Conservation (phyloP, 2,888 invertebrate genomes). For the Lordiphosa fenestrarum region DNA sequence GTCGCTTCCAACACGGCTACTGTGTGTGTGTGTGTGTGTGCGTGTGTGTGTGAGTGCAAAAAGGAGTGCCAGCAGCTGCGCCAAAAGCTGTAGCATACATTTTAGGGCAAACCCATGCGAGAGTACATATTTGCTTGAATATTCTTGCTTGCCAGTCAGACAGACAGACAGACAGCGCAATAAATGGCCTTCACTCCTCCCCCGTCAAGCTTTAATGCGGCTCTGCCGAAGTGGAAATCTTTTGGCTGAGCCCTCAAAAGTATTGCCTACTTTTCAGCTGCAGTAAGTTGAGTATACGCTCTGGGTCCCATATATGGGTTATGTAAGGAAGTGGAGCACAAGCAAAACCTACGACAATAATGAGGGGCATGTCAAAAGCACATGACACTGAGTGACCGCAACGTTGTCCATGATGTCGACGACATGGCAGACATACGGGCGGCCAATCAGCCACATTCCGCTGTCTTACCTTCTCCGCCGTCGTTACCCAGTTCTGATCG, state of each 20-base stretch:
- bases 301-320: constrained; percentile 32
- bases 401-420: constrained; percentile 19
- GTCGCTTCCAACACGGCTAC: constrained; percentile 32
- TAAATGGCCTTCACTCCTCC: constrained; percentile 17
- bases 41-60: constrained; percentile 32
- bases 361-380: constrained; percentile 33
- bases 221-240: constrained; percentile 28
- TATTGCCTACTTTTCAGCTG: constrained; percentile 36
- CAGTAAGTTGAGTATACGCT: constrained; percentile 3
- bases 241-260: constrained; percentile 13
- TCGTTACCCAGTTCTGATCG: constrained; percentile 52
- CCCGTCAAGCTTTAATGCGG: constrained; percentile 25
- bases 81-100: constrained; percentile 35
- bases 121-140: constrained; percentile 9
- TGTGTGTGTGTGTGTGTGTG: constrained; percentile 13
- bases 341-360: constrained; percentile 17
- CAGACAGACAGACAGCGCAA: constrained; percentile 30
- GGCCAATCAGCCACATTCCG: constrained; percentile 46
- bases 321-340: constrained; percentile 16
- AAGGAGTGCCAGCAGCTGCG: constrained; percentile 69
- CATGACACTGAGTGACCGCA: constrained; percentile 43
- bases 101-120: constrained; percentile 32
- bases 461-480: constrained; percentile 18
- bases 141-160: constrained; percentile 18
- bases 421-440: constrained; percentile 60